These are phyloP conservation scores for Thera obeliscata DNA, from an alignment of 2,888 invertebrate species.

Conservation along the genomic window DNA sequence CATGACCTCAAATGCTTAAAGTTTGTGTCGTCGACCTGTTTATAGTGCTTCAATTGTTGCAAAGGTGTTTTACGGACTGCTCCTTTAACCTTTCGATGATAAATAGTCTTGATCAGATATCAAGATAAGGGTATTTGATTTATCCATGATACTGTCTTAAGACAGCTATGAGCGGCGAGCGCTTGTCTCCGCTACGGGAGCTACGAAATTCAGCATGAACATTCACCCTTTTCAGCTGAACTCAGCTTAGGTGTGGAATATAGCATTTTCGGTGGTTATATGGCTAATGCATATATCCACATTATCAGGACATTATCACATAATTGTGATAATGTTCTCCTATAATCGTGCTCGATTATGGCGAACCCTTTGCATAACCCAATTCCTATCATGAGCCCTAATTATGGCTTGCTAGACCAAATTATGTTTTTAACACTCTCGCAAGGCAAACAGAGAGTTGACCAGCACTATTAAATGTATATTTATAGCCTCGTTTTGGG, in stretches of 20 bases:
- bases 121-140: slow-evolving; percentile 34
- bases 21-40: slow-evolving; percentile 57
- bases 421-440: no score
- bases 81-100: slow-evolving; percentile 38
- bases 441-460: no score
- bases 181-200: not conserved
- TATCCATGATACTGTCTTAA: slow-evolving; percentile 25
- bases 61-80: slow-evolving; percentile 29
- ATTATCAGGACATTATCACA: no score
- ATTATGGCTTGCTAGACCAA: no score
- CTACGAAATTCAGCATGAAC: not conserved
- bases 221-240: not conserved
- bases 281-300: no score
- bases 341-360: no score
- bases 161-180: not conserved
- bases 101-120: slow-evolving; percentile 29
- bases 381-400: no score
- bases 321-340: no score
- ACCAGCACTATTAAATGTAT: no score
- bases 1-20: slow-evolving; percentile 58
- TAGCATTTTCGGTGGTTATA: no score
- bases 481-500: no score
- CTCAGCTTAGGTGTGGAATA: not conserved
- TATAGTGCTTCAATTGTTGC: slow-evolving; percentile 34
- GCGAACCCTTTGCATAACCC: no score